phyloP scores from a whole-genome alignment of 2,113 vertebrate genomes.

The Lepus europaeus region DNA sequence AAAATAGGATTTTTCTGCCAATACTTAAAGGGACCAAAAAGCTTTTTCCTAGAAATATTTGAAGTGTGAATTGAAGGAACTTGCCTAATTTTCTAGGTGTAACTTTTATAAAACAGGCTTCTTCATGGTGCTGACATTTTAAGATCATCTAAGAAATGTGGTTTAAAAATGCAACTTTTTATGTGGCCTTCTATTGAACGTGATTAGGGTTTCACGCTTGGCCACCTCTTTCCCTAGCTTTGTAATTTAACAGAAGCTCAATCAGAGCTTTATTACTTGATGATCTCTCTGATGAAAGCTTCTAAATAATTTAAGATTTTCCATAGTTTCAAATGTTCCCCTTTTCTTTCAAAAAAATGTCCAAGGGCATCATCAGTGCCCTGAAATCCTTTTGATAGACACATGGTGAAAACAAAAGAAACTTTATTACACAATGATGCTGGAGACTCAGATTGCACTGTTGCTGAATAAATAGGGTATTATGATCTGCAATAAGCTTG shows the following conservation, averaged over 20 bases:
- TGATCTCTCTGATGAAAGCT: slow-evolving; percentile 49
- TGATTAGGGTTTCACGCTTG: neutral
- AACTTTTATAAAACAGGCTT: neutral
- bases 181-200: neutral
- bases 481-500: neutral
- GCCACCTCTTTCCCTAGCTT: neutral
- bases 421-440: neutral
- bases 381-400: neutral
- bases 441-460: neutral
- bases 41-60: neutral
- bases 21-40: neutral
- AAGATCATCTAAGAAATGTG: neutral
- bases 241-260: neutral
- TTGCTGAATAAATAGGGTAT: neutral
- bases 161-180: neutral
- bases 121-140: neutral
- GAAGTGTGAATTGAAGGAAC: neutral
- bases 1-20: neutral
- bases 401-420: neutral
- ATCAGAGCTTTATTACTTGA: neutral
- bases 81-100: slow-evolving; percentile 2
- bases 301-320: slow-evolving; percentile 4
- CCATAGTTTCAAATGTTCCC: neutral
- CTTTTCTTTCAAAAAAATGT: neutral
- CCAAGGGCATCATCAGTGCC: neutral